Evolutionary conservation across 2,797 vertebrate species (phyloP).

Genomic region (Hafferia zeledoni): DNA sequence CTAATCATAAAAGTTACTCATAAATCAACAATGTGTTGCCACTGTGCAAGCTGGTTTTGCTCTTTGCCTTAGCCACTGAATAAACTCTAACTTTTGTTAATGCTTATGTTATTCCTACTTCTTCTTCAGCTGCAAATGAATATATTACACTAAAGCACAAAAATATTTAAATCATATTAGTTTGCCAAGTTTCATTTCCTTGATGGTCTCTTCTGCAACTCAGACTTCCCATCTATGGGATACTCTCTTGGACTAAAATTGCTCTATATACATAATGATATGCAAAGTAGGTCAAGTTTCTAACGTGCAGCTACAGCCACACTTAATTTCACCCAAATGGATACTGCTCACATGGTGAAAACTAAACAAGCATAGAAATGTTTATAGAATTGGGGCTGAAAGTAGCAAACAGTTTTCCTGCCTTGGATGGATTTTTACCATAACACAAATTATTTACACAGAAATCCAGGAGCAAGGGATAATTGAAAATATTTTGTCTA

Average conservation of each 20-base stretch:
- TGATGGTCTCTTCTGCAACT: not conserved
- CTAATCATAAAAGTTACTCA: constrained; percentile 4
- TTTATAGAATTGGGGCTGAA: constrained; percentile 45
- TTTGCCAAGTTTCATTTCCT: constrained; percentile 11
- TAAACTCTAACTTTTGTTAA: constrained; percentile 50
- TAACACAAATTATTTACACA: constrained; percentile 60
- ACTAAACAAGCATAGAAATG: constrained; percentile 37
- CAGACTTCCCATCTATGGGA: not conserved
- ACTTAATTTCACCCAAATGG: constrained; percentile 4
- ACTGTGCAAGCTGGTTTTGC: not conserved
- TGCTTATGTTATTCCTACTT: constrained; percentile 18
- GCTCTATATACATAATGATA: not conserved
- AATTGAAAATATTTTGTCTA: constrained; percentile 55
- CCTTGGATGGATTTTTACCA: constrained; percentile 23
- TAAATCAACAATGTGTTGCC: constrained; percentile 10
- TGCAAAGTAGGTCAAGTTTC: constrained; percentile 46
- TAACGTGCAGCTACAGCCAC: constrained; percentile 1
- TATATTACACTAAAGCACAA: constrained; percentile 11
- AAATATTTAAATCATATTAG: constrained; percentile 48
- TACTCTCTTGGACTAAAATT: not conserved
- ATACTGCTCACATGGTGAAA: constrained; percentile 10
- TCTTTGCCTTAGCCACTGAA: constrained; percentile 36
- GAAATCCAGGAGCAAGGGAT: constrained; percentile 18
- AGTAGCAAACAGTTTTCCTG: constrained; percentile 34
- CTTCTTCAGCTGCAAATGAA: constrained; percentile 36